Conservation (phyloP, 2,797 vertebrate species). For the Lacerta bilineata region DNA sequence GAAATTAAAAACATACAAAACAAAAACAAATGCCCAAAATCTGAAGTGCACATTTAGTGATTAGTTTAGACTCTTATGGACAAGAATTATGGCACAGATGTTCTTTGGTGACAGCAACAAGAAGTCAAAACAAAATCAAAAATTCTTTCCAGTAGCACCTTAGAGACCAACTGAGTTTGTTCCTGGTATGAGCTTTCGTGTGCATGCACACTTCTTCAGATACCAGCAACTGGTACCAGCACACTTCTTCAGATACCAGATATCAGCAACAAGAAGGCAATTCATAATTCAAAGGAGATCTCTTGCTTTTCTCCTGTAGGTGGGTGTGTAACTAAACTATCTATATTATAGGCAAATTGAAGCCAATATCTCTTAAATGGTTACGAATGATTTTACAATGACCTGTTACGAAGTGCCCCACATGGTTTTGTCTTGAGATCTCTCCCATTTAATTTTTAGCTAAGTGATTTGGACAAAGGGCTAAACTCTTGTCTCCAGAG, state of each 20-base stretch:
- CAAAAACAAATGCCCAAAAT: neutral
- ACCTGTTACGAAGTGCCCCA: neutral
- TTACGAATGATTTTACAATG: constrained; percentile 7
- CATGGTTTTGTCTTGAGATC: constrained; percentile 9
- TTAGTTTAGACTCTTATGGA: neutral
- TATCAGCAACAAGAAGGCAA: neutral
- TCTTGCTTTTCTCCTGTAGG: neutral
- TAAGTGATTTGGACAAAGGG: constrained; percentile 20
- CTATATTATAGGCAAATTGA: neutral
- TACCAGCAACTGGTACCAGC: no score
- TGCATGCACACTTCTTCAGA: no score
- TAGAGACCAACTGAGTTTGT: no score
- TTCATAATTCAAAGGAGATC: neutral
- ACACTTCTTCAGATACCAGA: no score
- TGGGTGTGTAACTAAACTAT: neutral
- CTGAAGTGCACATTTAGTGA: neutral
- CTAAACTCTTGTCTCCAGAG: neutral
- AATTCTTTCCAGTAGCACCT: no score
- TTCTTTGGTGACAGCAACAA: neutral
- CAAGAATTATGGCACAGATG: no score
- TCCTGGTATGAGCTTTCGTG: no score
- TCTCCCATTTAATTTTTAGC: constrained; percentile 27
- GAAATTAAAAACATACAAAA: no score
- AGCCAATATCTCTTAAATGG: neutral
- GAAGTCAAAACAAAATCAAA: no score